Conservation (phyloP, 2,797 vertebrate genomes). For the Pseudomugil gertrudae region DNA sequence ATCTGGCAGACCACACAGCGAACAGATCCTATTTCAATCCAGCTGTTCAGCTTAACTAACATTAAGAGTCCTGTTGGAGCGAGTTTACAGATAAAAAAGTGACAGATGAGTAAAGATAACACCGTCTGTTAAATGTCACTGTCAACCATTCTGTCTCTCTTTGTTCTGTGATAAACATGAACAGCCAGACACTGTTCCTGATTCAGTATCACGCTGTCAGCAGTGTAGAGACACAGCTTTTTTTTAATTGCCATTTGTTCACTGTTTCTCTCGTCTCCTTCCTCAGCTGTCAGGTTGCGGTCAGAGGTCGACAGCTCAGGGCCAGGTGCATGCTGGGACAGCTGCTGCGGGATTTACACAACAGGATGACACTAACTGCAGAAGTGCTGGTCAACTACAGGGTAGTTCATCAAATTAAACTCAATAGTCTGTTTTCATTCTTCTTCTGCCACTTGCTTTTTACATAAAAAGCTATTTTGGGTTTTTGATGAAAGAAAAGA, state of each 20-base stretch:
- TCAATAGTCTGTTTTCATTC: background rate
- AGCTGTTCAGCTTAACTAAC: background rate
- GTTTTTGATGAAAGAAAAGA: conserved; percentile 12
- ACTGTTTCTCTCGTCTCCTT: conserved; percentile 53
- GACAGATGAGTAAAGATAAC: conserved; percentile 35
- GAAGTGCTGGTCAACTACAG: conserved; percentile 59
- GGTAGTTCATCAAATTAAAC: conserved; percentile 12
- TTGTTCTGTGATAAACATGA: conserved; percentile 21
- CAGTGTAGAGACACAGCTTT: conserved; percentile 36
- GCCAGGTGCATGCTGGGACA: conserved; percentile 81
- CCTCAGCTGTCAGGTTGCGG: conserved; percentile 74
- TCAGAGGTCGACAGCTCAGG: conserved; percentile 72
- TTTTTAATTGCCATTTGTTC: conserved; percentile 71
- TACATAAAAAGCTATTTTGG: background rate
- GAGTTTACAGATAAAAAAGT: conserved; percentile 15
- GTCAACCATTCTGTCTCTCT: background rate
- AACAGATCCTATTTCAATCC: background rate
- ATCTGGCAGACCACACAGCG: background rate
- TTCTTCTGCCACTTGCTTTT: background rate
- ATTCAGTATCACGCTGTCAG: conserved; percentile 52
- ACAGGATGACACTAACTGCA: conserved; percentile 56
- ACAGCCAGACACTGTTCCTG: conserved; percentile 8
- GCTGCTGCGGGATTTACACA: conserved; percentile 74
- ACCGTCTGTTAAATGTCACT: conserved; percentile 42
- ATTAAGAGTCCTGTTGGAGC: conserved; percentile 7